phyloP scores from a whole-genome alignment of 2,797 vertebrate species.

The Rhyacichthys aspro region DNA sequence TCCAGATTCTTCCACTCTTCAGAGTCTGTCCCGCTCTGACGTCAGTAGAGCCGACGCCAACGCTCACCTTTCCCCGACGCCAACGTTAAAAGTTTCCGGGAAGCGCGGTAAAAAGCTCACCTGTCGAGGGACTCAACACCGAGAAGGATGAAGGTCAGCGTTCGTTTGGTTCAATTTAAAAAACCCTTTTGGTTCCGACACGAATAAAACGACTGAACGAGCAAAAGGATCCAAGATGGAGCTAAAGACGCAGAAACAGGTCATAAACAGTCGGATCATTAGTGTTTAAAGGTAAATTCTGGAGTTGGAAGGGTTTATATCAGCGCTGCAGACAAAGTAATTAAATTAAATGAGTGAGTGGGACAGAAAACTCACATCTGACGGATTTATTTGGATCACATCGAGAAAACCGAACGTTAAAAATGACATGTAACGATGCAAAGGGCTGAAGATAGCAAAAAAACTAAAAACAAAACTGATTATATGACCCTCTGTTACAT shows the following conservation, averaged over 20 bases:
- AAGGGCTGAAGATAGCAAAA: too few relatives aligned
- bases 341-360: too few relatives aligned
- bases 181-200: too few relatives aligned
- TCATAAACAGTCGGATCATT: conserved; percentile 32
- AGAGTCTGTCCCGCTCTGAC: conserved; percentile 47
- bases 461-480: too few relatives aligned
- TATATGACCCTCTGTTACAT: too few relatives aligned
- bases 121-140: conserved; percentile 45
- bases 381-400: too few relatives aligned
- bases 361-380: too few relatives aligned
- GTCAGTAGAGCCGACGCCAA: conserved; percentile 32
- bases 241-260: conserved; percentile 11
- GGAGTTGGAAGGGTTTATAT: conserved; percentile 16
- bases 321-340: too few relatives aligned
- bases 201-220: conserved; percentile 44
- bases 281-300: conserved; percentile 24
- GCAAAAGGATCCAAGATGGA: conserved; percentile 21
- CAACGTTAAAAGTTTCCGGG: conserved; percentile 58
- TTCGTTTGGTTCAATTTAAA: conserved; percentile 65
- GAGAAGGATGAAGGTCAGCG: conserved; percentile 34
- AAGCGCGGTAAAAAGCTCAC: conserved; percentile 54
- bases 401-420: too few relatives aligned
- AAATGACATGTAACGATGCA: too few relatives aligned
- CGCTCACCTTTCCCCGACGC: too few relatives aligned
- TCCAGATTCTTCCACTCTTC: conserved; percentile 45